phyloP scores from a whole-genome alignment of 2,797 vertebrate species.

The Dipus sagitta region DNA sequence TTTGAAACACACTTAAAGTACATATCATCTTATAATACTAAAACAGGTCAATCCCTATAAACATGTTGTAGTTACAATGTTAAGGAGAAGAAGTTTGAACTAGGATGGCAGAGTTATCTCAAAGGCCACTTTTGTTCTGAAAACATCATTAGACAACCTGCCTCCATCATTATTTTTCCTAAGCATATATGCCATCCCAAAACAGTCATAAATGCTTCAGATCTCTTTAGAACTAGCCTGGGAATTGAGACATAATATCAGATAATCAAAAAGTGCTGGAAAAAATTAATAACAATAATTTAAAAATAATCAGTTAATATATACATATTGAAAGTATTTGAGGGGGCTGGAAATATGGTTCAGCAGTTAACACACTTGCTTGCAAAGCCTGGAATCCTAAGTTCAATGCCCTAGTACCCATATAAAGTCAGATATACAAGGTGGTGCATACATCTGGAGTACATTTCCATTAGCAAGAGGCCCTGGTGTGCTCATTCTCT shows the following conservation, averaged over 20 bases:
- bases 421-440: too few species aligned
- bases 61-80: not conserved
- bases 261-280: not conserved
- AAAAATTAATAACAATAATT: not conserved
- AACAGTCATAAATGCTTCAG: not conserved
- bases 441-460: too few species aligned
- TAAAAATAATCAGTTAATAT: too few species aligned
- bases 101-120: not conserved
- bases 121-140: not conserved
- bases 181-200: not conserved
- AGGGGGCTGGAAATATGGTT: not conserved
- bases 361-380: too few species aligned
- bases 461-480: too few species aligned
- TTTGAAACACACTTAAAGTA: not conserved
- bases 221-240: not conserved
- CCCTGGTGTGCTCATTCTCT: too few species aligned
- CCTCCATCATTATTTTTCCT: not conserved
- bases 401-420: too few species aligned
- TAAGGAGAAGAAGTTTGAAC: not conserved
- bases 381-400: too few species aligned
- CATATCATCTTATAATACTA: too few species aligned
- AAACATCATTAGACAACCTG: rapidly evolving
- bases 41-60: not conserved
- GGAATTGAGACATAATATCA: not conserved
- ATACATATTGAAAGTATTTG: not conserved